A percentile compares a stretch with the other conserved stretches of the same genome.
phyloP scores from a whole-genome alignment of 2,113 vertebrate genomes.

The Lanius collurio region DNA sequence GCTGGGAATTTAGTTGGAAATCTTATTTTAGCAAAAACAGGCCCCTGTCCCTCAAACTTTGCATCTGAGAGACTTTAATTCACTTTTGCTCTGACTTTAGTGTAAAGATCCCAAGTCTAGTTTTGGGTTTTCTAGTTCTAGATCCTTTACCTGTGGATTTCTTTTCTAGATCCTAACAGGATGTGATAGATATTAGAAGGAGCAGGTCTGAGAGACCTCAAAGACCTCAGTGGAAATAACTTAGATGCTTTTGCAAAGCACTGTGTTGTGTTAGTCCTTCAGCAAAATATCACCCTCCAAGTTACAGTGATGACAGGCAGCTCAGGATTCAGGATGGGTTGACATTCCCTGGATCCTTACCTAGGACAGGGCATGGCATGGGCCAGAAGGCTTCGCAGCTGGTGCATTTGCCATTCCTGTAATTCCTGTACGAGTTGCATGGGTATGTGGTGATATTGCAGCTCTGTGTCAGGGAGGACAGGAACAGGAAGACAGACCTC shows the following conservation, averaged over 20 bases:
- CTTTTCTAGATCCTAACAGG: background rate
- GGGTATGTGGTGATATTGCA: constrained; percentile 84
- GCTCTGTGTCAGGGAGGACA: constrained; percentile 82
- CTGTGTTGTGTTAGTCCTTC: fast-evolving
- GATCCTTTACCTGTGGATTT: background rate
- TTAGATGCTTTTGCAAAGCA: background rate
- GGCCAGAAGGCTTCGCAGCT: constrained; percentile 75
- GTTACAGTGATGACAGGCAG: background rate
- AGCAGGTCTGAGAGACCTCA: background rate
- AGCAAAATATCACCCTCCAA: background rate
- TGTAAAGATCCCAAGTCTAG: background rate
- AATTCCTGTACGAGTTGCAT: constrained; percentile 84
- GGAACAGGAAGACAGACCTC: constrained; percentile 86
- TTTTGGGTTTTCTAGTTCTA: background rate
- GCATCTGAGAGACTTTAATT: background rate
- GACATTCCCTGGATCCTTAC: constrained; percentile 64
- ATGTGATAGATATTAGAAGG: background rate
- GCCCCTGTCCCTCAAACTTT: background rate
- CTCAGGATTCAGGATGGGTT: background rate
- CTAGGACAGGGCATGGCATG: constrained; percentile 84
- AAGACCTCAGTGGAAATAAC: background rate
- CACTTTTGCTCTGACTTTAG: background rate
- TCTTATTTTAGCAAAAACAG: background rate
- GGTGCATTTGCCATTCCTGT: constrained; percentile 82
- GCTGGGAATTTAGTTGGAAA: background rate